Base-by-base conservation (phyloP, 2,113 vertebrate genomes). In the Panthera leo region DNA sequence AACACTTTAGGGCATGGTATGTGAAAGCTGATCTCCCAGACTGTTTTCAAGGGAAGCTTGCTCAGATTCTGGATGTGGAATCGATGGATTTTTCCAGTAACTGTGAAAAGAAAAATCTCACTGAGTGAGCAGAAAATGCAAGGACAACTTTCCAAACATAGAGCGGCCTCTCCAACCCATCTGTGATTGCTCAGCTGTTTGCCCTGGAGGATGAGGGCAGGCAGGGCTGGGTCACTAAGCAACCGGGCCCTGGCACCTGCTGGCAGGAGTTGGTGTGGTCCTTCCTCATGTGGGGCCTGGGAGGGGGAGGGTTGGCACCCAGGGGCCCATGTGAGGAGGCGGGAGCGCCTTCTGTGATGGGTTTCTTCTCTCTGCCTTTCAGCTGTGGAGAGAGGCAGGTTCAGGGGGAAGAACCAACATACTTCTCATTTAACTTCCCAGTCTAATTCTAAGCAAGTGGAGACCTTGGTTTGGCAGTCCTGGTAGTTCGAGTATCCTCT, bases 91-190 rank as follows among this genome's bases (percentile, higher is more conserved):
- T 97, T 96, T 53, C 75, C 83, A 63, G 75, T 89, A 78, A 70
- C 63, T 53, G 23, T 21, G 36, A 45, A 92, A 90, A 91, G 31
- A 95, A 95, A 89, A 89, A 21, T 78, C 83, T 92, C 76, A 65
- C 48, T 31, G 90, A 96, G 92, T 27, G 39, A 97, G 86, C 92
- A 96, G 83, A 89, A 97, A 95, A 94, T 78, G 36, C 68, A 78
- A 68, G 53, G 67, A 92, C 55, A 27, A 65, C 55, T 93, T 91
- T 84, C 31, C 94, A 88, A 71, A 76, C 71, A 55, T 2, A 83
- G 85, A 45, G 5, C 0, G 16, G 61, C 61, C 85, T 12, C 48
- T 34, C 31, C 3, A 3, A 23, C n/a, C 83, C 10, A 8, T 53
- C 34, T 70, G 78, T 87, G 85, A 89, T 58, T 71, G 80, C 68